Base-by-base conservation (phyloP, 2,797 vertebrate species). In the Crypturellus tataupa region DNA sequence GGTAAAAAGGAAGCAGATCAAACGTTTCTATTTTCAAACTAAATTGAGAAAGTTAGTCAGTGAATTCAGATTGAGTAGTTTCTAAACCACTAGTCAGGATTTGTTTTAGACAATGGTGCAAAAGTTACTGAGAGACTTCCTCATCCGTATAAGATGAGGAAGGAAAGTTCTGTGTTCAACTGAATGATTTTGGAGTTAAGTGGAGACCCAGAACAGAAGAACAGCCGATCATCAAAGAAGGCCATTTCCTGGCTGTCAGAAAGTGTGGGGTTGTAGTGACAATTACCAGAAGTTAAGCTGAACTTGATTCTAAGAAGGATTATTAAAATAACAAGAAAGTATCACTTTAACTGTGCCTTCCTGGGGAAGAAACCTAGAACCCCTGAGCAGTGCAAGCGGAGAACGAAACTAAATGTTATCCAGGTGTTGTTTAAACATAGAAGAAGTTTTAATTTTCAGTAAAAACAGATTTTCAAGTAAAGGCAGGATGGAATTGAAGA, bases 1-100 rank as follows among this genome's bases (percentile, higher is more conserved):
- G 91, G 90, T 93, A 94, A 96, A 95, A 87, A 93, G 91, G 91
- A 93, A 83, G 53, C 53, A 91, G 90, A 89, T 89, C 85, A 93
- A 85, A 72, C n/a, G 87, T 95, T 96, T 94, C 90, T 82, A 71
- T 93, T 96, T 95, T 87, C 79, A 89, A 80, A 94, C 78, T 93
- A 92, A 91, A 87, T 89, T 60, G 68, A 89, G 91, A 93, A 80
- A 51, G 81, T 71, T 91, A 92, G 92, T 93, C 84, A 95, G 71
- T 80, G 55, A 95, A 94, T 89, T 96, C 69, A 95, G 90, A 83
- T 47, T 33, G 65, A 80, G 20, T 8, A 7, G 94, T 83, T 75
- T 78, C 20, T n/a, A 88, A 49, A 42, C 14, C 15, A 42, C 40
- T 42, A 42, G 53, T 58, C 83, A 76, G 67, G 42, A 80, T 85